Conservation (phyloP, 2,797 vertebrate genomes). For the Chelmon rostratus region DNA sequence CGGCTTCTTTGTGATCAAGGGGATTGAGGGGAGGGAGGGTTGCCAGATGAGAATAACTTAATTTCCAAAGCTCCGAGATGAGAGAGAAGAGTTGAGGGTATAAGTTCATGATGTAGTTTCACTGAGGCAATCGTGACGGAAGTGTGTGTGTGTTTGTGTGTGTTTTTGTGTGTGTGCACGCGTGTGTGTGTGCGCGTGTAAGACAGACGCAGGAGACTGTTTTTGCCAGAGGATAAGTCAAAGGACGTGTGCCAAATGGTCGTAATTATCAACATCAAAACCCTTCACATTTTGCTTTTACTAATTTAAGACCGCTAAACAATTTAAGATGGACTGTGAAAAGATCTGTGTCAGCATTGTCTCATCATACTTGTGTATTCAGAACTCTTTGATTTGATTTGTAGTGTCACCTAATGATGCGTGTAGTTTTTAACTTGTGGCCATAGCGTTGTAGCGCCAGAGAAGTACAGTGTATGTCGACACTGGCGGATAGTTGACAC, state of each 20-base stretch:
- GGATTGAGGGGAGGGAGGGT: conserved; percentile 87
- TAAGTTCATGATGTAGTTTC: conserved; percentile 78
- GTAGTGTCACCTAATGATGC: conserved; percentile 1
- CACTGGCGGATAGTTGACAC: conserved; percentile 30
- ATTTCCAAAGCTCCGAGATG: conserved; percentile 93
- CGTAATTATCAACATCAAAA: conserved; percentile 62
- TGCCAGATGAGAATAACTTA: conserved; percentile 95
- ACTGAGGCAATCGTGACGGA: conserved; percentile 48
- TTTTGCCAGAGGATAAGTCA: conserved; percentile 4
- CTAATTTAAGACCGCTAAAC: conserved; percentile 35
- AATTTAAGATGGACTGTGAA: conserved; percentile 39
- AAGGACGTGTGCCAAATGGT: conserved; percentile 43
- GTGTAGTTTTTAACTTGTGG: conserved; percentile 2
- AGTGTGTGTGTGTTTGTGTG: conserved; percentile 34
- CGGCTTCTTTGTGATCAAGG: conserved; percentile 93
- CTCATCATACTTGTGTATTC: background rate
- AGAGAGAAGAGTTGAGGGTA: conserved; percentile 83
- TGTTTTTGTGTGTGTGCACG: background rate
- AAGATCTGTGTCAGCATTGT: background rate
- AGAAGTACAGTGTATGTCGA: background rate
- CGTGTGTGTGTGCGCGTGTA: background rate
- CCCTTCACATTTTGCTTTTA: conserved; percentile 28
- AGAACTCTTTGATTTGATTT: conserved; percentile 4
- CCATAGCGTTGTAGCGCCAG: background rate
- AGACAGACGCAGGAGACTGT: background rate